Conservation (phyloP, 2,888 invertebrate genomes). For the Tineola bisselliella region DNA sequence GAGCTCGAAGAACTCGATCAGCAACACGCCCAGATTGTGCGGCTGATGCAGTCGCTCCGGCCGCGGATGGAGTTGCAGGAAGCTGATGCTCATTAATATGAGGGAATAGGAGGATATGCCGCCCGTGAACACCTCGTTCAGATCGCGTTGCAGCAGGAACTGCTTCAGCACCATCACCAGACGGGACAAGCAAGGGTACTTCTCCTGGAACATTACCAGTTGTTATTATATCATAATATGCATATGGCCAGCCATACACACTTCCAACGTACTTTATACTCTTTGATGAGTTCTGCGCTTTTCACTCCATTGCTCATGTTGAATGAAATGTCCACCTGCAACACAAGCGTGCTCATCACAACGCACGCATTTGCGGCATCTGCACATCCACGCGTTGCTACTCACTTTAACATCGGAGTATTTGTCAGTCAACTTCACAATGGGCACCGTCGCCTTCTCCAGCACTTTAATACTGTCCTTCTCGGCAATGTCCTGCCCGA, state of each 20-base stretch:
- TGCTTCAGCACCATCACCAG: slow-evolving; percentile 98
- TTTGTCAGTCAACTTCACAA: slow-evolving; percentile 94
- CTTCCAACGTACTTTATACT: slow-evolving; percentile 78
- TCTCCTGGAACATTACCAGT: slow-evolving; percentile 46
- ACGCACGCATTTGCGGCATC: no score
- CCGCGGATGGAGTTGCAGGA: slow-evolving; percentile 91
- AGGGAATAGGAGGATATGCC: slow-evolving; percentile 99
- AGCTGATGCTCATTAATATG: slow-evolving; percentile 98
- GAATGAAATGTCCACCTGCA: slow-evolving; percentile 93
- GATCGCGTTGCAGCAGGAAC: slow-evolving; percentile 95
- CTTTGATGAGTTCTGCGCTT: slow-evolving; percentile 95
- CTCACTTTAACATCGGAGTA: slow-evolving; percentile 81
- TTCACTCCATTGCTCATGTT: slow-evolving; percentile 98
- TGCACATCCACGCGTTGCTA: neutral
- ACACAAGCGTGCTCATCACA: neutral
- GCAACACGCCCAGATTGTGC: slow-evolving; percentile 89
- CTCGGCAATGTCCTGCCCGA: slow-evolving; percentile 90
- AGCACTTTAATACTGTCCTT: slow-evolving; percentile 92
- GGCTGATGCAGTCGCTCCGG: slow-evolving; percentile 73
- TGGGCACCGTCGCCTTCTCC: slow-evolving; percentile 98
- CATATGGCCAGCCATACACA: no score
- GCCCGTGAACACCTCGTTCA: slow-evolving; percentile 99
- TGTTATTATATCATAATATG: neutral
- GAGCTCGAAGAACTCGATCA: slow-evolving; percentile 97
- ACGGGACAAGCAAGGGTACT: slow-evolving; percentile 91